These are phyloP conservation scores for Corythornis madagascariensis DNA, from an alignment of 2,113 vertebrate genomes.

Conservation along the genomic window DNA sequence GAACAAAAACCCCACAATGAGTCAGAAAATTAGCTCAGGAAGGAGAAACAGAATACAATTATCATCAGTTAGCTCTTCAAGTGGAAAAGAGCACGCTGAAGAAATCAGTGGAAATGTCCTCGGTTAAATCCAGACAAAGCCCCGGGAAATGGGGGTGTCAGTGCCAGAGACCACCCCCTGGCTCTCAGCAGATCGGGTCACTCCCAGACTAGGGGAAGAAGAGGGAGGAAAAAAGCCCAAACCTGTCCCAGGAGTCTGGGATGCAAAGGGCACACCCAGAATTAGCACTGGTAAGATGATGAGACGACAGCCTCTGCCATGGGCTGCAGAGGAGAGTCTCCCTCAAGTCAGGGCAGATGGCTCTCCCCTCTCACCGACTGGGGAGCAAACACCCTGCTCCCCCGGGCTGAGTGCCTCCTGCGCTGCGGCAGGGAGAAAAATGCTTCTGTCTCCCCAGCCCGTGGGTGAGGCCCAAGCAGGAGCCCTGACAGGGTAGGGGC, in stretches of 20 bases:
- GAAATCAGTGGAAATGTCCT: not conserved
- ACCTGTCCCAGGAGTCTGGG: not conserved
- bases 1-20: constrained; percentile 19
- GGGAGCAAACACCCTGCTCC: not conserved
- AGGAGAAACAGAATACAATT: constrained; percentile 35
- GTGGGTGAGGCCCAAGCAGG: not conserved
- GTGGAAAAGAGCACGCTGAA: not conserved
- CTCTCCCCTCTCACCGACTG: not conserved
- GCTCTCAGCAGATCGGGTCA: not conserved
- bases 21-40: constrained; percentile 64
- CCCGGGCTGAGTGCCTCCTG: not conserved
- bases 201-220: not conserved
- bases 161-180: not conserved
- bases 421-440: not conserved
- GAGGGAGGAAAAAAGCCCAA: not conserved
- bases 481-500: not conserved
- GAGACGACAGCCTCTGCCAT: not conserved
- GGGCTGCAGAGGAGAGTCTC: not conserved
- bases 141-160: not conserved
- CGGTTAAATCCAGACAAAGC: not conserved
- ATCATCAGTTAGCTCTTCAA: constrained; percentile 38
- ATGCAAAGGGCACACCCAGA: not conserved
- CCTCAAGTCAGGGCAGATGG: not conserved
- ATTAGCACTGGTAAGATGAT: not conserved
- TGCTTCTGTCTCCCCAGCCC: not conserved